Base-by-base conservation (phyloP, 2,888 invertebrate species). In the Archips crataeganus region DNA sequence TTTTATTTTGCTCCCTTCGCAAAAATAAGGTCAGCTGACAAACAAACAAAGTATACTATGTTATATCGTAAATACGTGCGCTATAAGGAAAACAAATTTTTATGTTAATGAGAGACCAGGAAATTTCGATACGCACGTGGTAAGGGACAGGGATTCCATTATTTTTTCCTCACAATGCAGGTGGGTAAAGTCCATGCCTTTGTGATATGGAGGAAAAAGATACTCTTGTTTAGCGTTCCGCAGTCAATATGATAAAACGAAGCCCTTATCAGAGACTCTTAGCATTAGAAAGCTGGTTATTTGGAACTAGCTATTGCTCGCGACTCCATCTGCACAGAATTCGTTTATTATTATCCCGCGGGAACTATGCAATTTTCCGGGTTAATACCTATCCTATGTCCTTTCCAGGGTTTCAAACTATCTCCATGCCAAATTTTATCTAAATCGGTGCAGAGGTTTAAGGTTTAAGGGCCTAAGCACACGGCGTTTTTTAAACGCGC, bases 31-130 rank as follows among this genome's bases (percentile, higher is more conserved):
- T 57, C 10, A 57, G 32, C 23, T 54, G 57, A 32, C 57, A 32
- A 57, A 57, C 57, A 57, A 57, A 57, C 57, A 57, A 57, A 57
- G 32, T 57, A 2, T 54, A 10, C 57, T 10, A 2, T 32, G 32
- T 57, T 15, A 23, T 23, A 4, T 10, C 32, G 57, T 54, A 57
- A 57, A 57, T 57, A 11, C 32, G 1, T 57, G 32, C 57, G 34
- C 6, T 60, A 60, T n/a, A 8, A 60, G 60, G 60, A 60, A 60
- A 60, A 60, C 5, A 36, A 36, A 13, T 59, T 57, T 57, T 9
- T 57, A 60, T 60, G 36, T 60, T 60, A 60, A 60, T 39, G 60
- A 57, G 57, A 15, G 36, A 60, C 34, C 60, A 60, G 60, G 60
- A 60, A 34, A 60, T 36, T 60, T 36, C 13, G 60, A 36, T 57